A percentile compares a stretch with the other conserved stretches of the same genome.
These are phyloP conservation scores for Cyclophora albipunctata DNA, from an alignment of 2,888 invertebrate genomes.

Conservation along the genomic window DNA sequence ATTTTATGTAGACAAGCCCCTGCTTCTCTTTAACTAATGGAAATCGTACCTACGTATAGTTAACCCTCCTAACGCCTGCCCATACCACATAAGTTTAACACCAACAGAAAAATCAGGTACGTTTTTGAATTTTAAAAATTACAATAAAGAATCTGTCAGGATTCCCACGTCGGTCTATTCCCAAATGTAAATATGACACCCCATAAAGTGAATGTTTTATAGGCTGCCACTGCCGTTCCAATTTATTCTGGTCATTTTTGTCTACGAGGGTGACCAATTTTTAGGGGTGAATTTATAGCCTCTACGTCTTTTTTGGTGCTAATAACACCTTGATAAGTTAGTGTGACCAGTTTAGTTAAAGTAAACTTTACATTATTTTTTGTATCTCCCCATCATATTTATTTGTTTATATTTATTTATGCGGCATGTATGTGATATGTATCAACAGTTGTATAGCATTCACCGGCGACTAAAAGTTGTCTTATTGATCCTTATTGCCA, in stretches of 20 bases:
- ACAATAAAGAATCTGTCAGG: slow-evolving; percentile 27
- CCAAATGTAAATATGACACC: slow-evolving; percentile 75
- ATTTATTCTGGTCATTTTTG: slow-evolving; percentile 75
- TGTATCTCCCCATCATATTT: too few relatives aligned
- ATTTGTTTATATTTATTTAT: too few relatives aligned
- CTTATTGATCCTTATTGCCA: too few relatives aligned
- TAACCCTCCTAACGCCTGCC: slow-evolving; percentile 15
- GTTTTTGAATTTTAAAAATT: slow-evolving; percentile 3
- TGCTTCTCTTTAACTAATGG: slow-evolving; percentile 36
- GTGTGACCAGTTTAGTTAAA: slow-evolving; percentile 22
- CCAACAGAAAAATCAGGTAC: too few relatives aligned
- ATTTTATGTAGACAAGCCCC: slow-evolving; percentile 30
- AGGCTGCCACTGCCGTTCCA: slow-evolving; percentile 69
- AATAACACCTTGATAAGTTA: slow-evolving; percentile 42
- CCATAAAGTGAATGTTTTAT: slow-evolving; percentile 74
- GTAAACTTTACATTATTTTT: slow-evolving; percentile 4
- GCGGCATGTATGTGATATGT: too few relatives aligned
- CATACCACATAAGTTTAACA: slow-evolving; percentile 1
- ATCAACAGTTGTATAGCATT: neutral
- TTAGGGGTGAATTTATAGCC: slow-evolving; percentile 64
- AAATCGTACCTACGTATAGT: slow-evolving; percentile 29
- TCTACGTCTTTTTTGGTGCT: slow-evolving; percentile 52
- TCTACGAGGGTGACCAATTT: slow-evolving; percentile 69
- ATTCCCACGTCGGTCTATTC: slow-evolving; percentile 61
- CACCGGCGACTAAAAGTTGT: too few relatives aligned